phyloP scores from a whole-genome alignment of 2,113 vertebrate genomes.

The Rhabdornis inornatus region DNA sequence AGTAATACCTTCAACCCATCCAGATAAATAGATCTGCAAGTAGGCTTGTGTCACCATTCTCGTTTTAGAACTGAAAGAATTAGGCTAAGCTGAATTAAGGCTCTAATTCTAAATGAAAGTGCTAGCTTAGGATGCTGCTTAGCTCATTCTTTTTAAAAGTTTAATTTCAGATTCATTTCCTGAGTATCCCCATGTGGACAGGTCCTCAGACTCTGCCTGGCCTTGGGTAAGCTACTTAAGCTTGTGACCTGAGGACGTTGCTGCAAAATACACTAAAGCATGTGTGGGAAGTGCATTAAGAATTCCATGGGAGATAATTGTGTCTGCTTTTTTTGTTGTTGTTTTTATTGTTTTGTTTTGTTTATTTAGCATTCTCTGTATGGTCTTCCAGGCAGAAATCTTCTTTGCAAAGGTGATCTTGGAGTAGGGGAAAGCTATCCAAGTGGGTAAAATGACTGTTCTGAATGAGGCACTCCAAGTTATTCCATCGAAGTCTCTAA shows the following conservation, averaged over 20 bases:
- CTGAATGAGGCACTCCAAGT: neutral
- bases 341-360: neutral
- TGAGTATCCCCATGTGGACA: slow-evolving; percentile 6
- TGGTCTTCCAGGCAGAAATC: neutral
- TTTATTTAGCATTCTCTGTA: neutral
- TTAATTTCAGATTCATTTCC: slow-evolving; percentile 59
- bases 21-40: slow-evolving; percentile 51
- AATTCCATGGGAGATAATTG: neutral
- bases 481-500: neutral
- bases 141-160: slow-evolving; percentile 49
- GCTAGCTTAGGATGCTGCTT: slow-evolving; percentile 47
- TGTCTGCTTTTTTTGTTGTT: neutral
- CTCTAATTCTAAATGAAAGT: slow-evolving; percentile 63
- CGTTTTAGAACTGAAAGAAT: slow-evolving; percentile 61
- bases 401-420: neutral
- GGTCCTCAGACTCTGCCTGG: slow-evolving; percentile 21
- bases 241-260: neutral
- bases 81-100: slow-evolving; percentile 67
- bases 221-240: slow-evolving; percentile 53
- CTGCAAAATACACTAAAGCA: neutral
- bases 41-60: slow-evolving; percentile 21
- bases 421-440: neutral
- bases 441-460: neutral
- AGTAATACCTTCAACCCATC: slow-evolving; percentile 5
- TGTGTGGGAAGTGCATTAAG: neutral